Evolutionary conservation across 2,888 invertebrate species (phyloP).

Genomic region (Ferdinandea cuprea): DNA sequence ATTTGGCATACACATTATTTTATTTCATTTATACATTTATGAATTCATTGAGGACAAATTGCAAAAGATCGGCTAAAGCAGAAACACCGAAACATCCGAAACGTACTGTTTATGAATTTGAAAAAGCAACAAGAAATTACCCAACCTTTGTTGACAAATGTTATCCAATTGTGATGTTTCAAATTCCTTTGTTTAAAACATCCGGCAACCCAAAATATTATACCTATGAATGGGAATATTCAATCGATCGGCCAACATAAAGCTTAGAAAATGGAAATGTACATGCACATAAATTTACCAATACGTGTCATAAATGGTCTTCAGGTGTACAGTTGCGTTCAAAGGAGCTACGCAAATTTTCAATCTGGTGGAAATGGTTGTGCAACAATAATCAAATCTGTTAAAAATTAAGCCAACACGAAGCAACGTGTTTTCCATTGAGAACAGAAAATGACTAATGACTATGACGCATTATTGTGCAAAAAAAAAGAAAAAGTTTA

Average conservation of each 20-base stretch:
- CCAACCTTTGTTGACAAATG: no score
- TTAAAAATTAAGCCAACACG: not conserved
- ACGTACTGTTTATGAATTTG: no score
- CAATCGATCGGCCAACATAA: slow-evolving; percentile 13
- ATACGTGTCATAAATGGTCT: not conserved
- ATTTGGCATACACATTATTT: no score
- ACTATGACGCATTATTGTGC: slow-evolving; percentile 18
- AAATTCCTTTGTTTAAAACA: no score
- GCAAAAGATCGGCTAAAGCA: no score
- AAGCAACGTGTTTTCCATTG: not conserved
- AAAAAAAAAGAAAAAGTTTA: not conserved
- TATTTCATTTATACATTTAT: no score
- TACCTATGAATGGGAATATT: not conserved
- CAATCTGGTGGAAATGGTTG: not conserved
- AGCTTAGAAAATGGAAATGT: not conserved
- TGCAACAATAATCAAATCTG: not conserved
- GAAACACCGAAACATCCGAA: no score
- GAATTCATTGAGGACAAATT: no score
- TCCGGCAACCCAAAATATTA: no score
- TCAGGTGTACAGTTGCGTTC: slow-evolving; percentile 6
- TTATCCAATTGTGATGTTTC: no score
- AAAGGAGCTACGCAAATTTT: not conserved
- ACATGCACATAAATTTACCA: not conserved
- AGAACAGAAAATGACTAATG: slow-evolving; percentile 10
- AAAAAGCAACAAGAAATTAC: no score